Conservation (phyloP, 2,797 vertebrate genomes). For the Lacerta agilis region DNA sequence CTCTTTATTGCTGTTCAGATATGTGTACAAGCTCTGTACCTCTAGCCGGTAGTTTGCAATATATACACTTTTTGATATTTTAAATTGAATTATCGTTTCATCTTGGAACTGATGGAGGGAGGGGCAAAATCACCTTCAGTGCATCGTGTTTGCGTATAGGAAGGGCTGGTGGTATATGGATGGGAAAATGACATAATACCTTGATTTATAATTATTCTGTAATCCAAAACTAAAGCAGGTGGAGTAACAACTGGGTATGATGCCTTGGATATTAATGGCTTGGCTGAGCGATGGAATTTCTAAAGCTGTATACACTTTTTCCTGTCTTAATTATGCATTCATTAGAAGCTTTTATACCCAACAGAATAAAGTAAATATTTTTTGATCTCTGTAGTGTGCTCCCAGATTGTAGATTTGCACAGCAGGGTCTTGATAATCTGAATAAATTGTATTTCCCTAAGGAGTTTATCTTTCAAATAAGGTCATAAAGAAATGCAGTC, state of each 20-base stretch:
- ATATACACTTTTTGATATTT: not conserved
- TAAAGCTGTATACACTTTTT: conserved; percentile 81
- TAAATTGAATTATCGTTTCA: not conserved
- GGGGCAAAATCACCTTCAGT: not conserved
- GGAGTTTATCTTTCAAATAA: conserved; percentile 88
- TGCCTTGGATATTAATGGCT: conserved; percentile 82
- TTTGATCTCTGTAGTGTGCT: conserved; percentile 87
- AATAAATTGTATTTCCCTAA: conserved; percentile 88
- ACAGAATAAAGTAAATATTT: conserved; percentile 89
- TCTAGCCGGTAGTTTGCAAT: not conserved
- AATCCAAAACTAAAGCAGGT: conserved; percentile 83
- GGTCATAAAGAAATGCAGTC: conserved; percentile 83
- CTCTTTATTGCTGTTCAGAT: not conserved
- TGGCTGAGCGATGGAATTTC: conserved; percentile 80
- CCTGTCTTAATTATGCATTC: conserved; percentile 87
- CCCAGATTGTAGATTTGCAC: conserved; percentile 88
- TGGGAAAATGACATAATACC: conserved; percentile 57
- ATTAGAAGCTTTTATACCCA: conserved; percentile 88
- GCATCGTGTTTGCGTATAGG: not conserved
- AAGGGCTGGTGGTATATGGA: conserved; percentile 12
- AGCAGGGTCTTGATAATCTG: conserved; percentile 87
- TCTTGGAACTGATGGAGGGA: not conserved
- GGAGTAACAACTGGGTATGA: conserved; percentile 76
- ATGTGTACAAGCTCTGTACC: too few species aligned
- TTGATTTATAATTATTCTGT: conserved; percentile 77